A percentile compares a stretch with the other conserved stretches of the same genome.
Evolutionary conservation across 2,113 vertebrate species (phyloP).

Genomic region (Probosciger aterrimus): DNA sequence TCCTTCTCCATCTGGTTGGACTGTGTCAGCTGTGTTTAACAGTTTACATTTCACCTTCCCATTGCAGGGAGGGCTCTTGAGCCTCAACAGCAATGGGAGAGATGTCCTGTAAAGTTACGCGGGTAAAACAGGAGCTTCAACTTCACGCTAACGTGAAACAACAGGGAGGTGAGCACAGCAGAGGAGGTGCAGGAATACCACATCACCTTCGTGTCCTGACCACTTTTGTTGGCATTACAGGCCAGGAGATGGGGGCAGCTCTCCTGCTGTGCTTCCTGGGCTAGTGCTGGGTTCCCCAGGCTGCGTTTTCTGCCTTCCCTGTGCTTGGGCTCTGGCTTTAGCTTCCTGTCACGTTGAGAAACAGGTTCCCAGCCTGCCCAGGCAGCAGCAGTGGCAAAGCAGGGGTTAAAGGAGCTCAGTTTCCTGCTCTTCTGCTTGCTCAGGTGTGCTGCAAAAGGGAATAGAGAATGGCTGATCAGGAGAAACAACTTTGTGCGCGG

Average conservation of each 20-base stretch:
- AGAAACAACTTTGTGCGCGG: background rate
- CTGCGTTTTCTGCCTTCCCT: background rate
- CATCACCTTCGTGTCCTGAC: background rate
- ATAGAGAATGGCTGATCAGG: background rate
- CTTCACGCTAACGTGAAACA: background rate
- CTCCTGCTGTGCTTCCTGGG: background rate
- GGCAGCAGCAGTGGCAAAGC: background rate
- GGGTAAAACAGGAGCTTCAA: background rate
- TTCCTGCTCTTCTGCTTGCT: background rate
- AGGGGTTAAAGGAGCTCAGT: background rate
- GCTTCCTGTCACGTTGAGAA: background rate
- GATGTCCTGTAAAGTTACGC: background rate
- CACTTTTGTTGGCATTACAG: rapidly evolving
- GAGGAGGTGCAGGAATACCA: background rate
- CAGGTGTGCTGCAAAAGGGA: background rate
- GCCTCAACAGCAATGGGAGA: background rate
- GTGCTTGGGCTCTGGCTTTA: background rate
- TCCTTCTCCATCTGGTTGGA: background rate
- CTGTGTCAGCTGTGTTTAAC: background rate
- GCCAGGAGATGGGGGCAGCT: background rate
- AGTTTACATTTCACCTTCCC: background rate
- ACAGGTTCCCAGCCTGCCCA: rapidly evolving
- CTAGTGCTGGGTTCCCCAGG: background rate
- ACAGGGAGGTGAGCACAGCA: background rate
- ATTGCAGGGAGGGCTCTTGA: background rate